Base-by-base conservation (phyloP, 2,797 vertebrate species). In the Mionectes olivaceus region DNA sequence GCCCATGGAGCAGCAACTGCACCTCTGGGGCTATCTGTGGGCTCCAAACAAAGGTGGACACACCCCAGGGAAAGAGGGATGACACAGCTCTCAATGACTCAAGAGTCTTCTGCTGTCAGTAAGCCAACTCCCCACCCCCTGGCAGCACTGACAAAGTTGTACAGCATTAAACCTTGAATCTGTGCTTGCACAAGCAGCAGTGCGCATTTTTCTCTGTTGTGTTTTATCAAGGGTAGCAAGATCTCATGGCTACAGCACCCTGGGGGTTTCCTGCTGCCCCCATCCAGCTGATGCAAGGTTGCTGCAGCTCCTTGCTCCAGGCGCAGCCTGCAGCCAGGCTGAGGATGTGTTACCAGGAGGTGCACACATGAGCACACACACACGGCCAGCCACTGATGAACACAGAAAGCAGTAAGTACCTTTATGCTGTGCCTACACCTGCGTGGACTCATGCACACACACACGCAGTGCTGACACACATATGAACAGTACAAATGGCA, bases 61-160 rank as follows among this genome's bases (percentile, higher is more conserved):
- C 33, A 4, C 43, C 50, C 9, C 88, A 73, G 33, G 56, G 84
- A 23, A 61, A 6, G 6, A 8, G 50, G 52, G 74, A 93, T 3
- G 69, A 87, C 81, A 83, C 77, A 61, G 73, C 33, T 94, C 11
- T 94, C 52, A 94, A 81, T 1, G 78, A 91, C 56, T 6, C 80
- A 32, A 83, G 43, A 64, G 9, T 61, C 23, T 93, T 87, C 90
- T 93, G 93, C 37, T 95, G 92, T 56, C 24, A 75, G 30, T 83
- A 41, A 91, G 10, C 24, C 41, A 1, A 7, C 2, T 28, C 4
- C 19, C 14, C 9, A 27, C 3, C 7, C 13, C 13, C 11, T 21
- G 44, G 7, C 35, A 47, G 33, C 32, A 46, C 23, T 43, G 28
- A 52, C 68, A 52, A 30, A 73, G 50, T 19, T 32, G 53, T 53